Percentiles rank a stretch among this genome's conserved stretches.
These are phyloP conservation scores for Podarcis lilfordi DNA, from an alignment of 2,797 vertebrate genomes.

Conservation along the genomic window DNA sequence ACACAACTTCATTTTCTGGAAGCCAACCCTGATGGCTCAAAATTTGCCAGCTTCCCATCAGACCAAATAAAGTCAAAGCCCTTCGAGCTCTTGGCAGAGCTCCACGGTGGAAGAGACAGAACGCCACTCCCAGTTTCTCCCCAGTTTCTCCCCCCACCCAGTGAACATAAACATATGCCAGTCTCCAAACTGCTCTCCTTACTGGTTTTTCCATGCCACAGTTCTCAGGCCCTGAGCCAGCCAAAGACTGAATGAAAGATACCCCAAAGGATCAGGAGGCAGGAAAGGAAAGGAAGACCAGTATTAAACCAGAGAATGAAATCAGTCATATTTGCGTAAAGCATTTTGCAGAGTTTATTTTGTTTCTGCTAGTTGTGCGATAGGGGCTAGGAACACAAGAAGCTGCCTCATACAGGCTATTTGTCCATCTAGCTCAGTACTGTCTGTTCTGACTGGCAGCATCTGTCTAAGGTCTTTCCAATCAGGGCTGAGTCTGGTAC, in stretches of 20 bases:
- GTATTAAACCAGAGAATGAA: neutral
- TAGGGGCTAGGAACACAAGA: no score
- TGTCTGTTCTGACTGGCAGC: neutral
- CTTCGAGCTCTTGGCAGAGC: neutral
- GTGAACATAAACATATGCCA: neutral
- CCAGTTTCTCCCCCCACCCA: neutral
- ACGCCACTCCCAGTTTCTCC: neutral
- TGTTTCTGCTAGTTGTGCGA: neutral
- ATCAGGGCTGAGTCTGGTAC: neutral
- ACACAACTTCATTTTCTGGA: slow-evolving; percentile 7
- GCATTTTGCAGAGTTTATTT: neutral
- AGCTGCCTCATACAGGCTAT: neutral
- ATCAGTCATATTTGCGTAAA: no score
- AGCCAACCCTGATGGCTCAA: neutral
- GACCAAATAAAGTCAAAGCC: slow-evolving; percentile 5
- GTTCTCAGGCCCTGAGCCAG: neutral
- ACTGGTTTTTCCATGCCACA: neutral
- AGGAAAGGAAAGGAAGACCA: neutral
- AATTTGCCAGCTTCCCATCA: neutral
- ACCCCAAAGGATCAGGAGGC: neutral
- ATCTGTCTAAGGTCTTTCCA: neutral
- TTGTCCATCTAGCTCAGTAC: neutral
- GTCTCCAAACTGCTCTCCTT: neutral
- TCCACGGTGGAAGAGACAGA: neutral
- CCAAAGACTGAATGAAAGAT: neutral